These are phyloP conservation scores for Lasioglossum oenotherae DNA, from an alignment of 2,888 invertebrate species.

Conservation along the genomic window DNA sequence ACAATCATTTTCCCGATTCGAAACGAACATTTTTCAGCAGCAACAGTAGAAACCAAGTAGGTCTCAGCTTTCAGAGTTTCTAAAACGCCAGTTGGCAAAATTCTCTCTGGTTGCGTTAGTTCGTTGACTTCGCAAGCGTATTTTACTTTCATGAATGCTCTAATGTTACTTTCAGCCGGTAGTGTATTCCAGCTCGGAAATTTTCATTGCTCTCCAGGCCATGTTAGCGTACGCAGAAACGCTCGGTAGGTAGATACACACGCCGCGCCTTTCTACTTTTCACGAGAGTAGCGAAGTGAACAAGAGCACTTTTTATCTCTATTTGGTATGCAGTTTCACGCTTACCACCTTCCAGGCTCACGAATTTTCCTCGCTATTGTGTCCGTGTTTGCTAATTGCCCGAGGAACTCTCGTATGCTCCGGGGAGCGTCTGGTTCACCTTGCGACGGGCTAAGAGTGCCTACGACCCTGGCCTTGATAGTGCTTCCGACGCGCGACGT, in stretches of 20 bases:
- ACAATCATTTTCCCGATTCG: too few relatives aligned
- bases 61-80: neutral
- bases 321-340: neutral
- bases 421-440: slow-evolving; percentile 38
- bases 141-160: neutral
- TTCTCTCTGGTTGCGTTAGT: neutral
- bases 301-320: neutral
- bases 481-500: slow-evolving; percentile 43
- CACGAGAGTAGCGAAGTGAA: neutral
- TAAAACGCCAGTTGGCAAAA: neutral
- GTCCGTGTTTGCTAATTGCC: slow-evolving; percentile 35
- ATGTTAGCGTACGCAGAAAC: slow-evolving; percentile 4
- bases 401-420: slow-evolving; percentile 21
- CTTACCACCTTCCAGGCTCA: neutral
- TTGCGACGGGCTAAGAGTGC: slow-evolving; percentile 31
- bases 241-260: neutral
- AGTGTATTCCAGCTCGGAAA: neutral
- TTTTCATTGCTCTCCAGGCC: slow-evolving; percentile 14
- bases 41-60: neutral
- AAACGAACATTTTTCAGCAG: neutral
- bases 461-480: slow-evolving; percentile 57
- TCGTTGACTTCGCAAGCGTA: neutral
- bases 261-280: slow-evolving; percentile 32
- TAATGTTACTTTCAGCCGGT: neutral
- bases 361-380: slow-evolving; percentile 26